These are phyloP conservation scores for Nemotelus nigrinus DNA, from an alignment of 2,888 invertebrate species.

Conservation along the genomic window DNA sequence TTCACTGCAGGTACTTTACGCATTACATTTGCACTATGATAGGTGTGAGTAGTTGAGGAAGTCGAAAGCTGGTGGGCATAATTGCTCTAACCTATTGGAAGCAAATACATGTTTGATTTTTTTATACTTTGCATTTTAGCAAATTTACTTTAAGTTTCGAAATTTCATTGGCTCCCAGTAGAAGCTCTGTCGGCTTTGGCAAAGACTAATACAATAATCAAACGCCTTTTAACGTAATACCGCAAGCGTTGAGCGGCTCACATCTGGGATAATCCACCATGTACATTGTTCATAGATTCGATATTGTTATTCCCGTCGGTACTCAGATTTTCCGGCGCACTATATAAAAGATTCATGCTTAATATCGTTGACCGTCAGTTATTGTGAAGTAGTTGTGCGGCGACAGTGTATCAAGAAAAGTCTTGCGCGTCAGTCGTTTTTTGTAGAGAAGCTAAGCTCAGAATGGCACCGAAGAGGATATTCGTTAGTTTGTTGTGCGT, in stretches of 20 bases:
- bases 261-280: constrained; percentile 29
- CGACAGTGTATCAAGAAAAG: constrained; percentile 50
- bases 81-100: constrained; percentile 15
- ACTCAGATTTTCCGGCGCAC: constrained; percentile 52
- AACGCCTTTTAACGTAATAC: neutral
- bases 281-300: constrained; percentile 15
- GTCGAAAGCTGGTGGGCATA: constrained; percentile 4
- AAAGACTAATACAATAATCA: neutral
- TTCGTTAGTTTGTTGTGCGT: constrained; percentile 53
- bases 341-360: constrained; percentile 64
- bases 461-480: neutral
- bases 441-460: neutral
- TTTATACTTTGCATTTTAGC: neutral
- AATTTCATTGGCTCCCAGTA: constrained; percentile 25
- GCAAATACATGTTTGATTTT: neutral
- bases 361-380: constrained; percentile 66
- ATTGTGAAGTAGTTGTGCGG: constrained; percentile 66
- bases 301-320: constrained; percentile 43
- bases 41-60: constrained; percentile 1
- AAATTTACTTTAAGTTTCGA: neutral
- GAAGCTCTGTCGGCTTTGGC: neutral
- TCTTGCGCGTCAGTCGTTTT: neutral
- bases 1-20: neutral
- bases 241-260: constrained; percentile 16
- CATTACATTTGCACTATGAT: neutral